These are phyloP conservation scores for Drosophila asahinai DNA, from an alignment of 1,140 invertebrate genomes.

Conservation along the genomic window DNA sequence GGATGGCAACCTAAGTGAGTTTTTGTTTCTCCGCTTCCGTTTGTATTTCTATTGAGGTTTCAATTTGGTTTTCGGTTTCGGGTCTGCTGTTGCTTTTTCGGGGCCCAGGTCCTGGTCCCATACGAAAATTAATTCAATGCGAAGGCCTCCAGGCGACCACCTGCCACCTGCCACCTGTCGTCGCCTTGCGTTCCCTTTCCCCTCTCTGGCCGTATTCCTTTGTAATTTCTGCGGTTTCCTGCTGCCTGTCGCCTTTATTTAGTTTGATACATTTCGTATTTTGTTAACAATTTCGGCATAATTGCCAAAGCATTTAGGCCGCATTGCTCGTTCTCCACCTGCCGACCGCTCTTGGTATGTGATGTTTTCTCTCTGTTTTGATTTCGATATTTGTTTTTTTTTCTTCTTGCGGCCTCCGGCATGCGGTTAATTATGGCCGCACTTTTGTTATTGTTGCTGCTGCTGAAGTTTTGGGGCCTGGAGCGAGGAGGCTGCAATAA, in stretches of 20 bases:
- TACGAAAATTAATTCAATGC: slow-evolving; percentile 62
- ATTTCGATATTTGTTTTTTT: slow-evolving; percentile 43
- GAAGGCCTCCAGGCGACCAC: slow-evolving; percentile 49
- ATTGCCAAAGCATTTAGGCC: slow-evolving; percentile 70
- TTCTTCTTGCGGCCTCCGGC: slow-evolving; percentile 20
- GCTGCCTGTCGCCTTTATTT: slow-evolving; percentile 49
- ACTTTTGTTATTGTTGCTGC: slow-evolving; percentile 25
- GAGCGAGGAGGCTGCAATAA: slow-evolving; percentile 65
- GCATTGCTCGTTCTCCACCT: slow-evolving; percentile 43
- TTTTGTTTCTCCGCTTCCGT: slow-evolving; percentile 38
- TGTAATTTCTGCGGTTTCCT: slow-evolving; percentile 28
- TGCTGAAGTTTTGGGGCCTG: slow-evolving; percentile 5
- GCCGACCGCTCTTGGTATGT: slow-evolving; percentile 1
- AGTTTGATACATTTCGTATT: slow-evolving; percentile 74
- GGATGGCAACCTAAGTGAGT: slow-evolving; percentile 49
- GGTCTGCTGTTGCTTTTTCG: slow-evolving; percentile 32
- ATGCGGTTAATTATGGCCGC: slow-evolving; percentile 62
- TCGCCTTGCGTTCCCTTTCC: slow-evolving; percentile 33
- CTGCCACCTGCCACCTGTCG: slow-evolving; percentile 64
- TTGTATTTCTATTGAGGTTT: slow-evolving; percentile 50
- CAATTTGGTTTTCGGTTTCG: slow-evolving; percentile 34
- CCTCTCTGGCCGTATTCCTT: slow-evolving; percentile 13
- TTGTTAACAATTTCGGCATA: slow-evolving; percentile 71
- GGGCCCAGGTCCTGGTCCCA: background rate
- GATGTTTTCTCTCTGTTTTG: slow-evolving; percentile 57